Evolutionary conservation across 2,113 vertebrate species (phyloP), one percentile per base, ranked within the genome.

Genomic region (Tauraco erythrolophus): DNA sequence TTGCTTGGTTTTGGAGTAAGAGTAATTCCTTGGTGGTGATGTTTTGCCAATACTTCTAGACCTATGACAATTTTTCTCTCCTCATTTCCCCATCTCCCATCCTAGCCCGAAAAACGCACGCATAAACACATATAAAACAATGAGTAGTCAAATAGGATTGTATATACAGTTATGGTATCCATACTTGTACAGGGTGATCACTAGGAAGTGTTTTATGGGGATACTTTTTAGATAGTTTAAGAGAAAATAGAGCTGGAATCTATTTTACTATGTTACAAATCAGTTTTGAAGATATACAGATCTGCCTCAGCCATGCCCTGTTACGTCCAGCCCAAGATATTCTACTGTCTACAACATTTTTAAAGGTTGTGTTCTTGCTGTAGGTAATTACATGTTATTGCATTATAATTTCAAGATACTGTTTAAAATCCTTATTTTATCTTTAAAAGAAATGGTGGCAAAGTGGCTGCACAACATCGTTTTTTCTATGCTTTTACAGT

Each of bases 171-270:
- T 50, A 11, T 19, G 18, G 6, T 45, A 51, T 16, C 18, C 10
- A 7, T 43, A 51, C 14, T 37, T 56, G 5, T 25, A 51, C 19
- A 70, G 28, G 16, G 2, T 0, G 0, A 50, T 50, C 14, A 22
- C 41, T 62, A 45, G 25, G 28, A 77, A 84, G 60, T 31, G 5
- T 35, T 62, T 88, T 62, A 21, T 24, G 7, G 46, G 22, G 12
- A 6, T 10, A 13, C 45, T 50, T 60, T 54, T 65, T 21, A 43
- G 19, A 48, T 64, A 41, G 11, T 54, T 88, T 41, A 33, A 41
- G 19, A 27, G 8, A 11, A 82, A 90, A 66, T 5, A 68, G 21
- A 75, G 12, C 19, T 66, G 43, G 37, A 61, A 58, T 64, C 14
- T 82, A 22, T 56, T 58, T 33, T 69, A 37, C 25, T 48, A 0